Evolutionary conservation across 2,888 invertebrate genomes (phyloP).

Genomic region (Keiferia lycopersicella): DNA sequence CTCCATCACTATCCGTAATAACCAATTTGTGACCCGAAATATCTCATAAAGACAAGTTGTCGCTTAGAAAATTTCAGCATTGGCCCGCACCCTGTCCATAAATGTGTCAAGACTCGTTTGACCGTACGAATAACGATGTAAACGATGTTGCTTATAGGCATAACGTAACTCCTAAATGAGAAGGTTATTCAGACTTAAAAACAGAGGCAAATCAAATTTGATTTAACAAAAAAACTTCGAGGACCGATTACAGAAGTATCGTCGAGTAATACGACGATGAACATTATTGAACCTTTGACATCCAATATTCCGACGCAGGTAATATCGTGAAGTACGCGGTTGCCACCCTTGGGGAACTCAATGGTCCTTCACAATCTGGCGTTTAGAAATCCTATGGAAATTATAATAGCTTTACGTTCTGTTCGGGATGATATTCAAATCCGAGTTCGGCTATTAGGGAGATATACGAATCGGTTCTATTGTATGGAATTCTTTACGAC

Average conservation of each 20-base stretch:
- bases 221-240: no score
- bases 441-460: slow-evolving; percentile 15
- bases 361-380: slow-evolving; percentile 39
- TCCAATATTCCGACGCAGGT: slow-evolving; percentile 15
- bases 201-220: no score
- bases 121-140: slow-evolving; percentile 8
- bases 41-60: slow-evolving; percentile 25
- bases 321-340: slow-evolving; percentile 6
- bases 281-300: slow-evolving; percentile 19
- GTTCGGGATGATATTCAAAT: slow-evolving; percentile 41
- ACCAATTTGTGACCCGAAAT: slow-evolving; percentile 42
- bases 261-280: slow-evolving; percentile 11
- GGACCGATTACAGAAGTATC: slow-evolving; percentile 9
- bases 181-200: no score
- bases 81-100: not conserved
- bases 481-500: not conserved
- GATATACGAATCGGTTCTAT: not conserved
- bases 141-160: not conserved
- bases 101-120: slow-evolving; percentile 4
- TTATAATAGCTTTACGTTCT: slow-evolving; percentile 45
- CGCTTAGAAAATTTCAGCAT: slow-evolving; percentile 5
- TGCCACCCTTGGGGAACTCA: slow-evolving; percentile 14
- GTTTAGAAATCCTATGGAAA: slow-evolving; percentile 43
- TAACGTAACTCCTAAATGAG: no score
- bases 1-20: slow-evolving; percentile 42